Base-by-base conservation (phyloP, 2,797 vertebrate genomes). In the Halcyon leucocephala region DNA sequence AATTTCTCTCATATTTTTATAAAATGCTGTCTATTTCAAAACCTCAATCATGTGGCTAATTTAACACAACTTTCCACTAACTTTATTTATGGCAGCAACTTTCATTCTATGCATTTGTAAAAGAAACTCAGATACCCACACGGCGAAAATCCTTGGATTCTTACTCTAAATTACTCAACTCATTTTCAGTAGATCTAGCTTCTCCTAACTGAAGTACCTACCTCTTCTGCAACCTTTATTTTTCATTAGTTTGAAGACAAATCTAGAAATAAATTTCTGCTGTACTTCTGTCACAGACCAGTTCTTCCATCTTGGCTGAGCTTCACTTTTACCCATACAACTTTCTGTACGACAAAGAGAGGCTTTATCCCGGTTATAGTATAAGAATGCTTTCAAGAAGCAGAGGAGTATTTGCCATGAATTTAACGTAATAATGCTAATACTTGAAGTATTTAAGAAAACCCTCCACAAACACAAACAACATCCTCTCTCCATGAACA, bases 401-500 rank as follows among this genome's bases (percentile, higher is more conserved):
- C 29, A 67, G 6, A 62, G 42, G 15, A 73, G 3, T 26, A 55
- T 37, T 82, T 66, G 26, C 25, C 78, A 26, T 25, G 4, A 6
- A 12, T 54, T 90, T 79, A 19, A 83, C 66, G 80, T 46, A 64
- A 70, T 48, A 76, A 60, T 6, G 3, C 6, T 66, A 76, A 58
- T 76, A 51, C 8, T 60, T 62, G 6, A 35, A 87, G 69, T 21
- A 60, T n/a, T 39, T 58, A 73, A n/a, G 12, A n/a, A 55, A 81
- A 65, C 9, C 2, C 1, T 24, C 1, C 1, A 64, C 14, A 29
- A 33, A 58, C 19, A 11, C 1, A 5, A 62, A 49, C 3, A 26
- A 33, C 9, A 4, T 1, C 0, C 0, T 4, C 5, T 7, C 44
- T 51, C 41, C 49, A 35, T 1, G 19, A 73, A 25, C 9, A 35